These are phyloP conservation scores for Acridotheres tristis DNA, from an alignment of 2,797 vertebrate genomes.

Conservation along the genomic window DNA sequence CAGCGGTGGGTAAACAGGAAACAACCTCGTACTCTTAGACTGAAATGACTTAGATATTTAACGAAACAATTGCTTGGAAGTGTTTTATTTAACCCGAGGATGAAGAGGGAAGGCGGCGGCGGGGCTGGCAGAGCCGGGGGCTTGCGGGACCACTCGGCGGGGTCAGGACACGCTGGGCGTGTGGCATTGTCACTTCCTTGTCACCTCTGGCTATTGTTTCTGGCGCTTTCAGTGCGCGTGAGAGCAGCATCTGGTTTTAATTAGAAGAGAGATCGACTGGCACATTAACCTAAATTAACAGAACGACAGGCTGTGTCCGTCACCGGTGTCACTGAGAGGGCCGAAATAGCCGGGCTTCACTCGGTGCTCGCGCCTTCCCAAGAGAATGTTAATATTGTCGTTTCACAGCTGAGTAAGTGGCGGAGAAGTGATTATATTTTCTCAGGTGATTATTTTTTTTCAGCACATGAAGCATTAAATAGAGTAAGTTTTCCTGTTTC, in stretches of 20 bases:
- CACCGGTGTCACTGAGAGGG: rapidly evolving
- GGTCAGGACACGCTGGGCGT: background rate
- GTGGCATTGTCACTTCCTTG: background rate
- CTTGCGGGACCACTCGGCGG: background rate
- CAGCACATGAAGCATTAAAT: background rate
- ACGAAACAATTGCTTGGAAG: background rate
- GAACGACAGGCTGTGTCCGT: background rate
- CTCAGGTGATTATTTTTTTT: background rate
- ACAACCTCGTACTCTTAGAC: background rate
- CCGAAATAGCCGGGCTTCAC: rapidly evolving
- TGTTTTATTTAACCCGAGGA: background rate
- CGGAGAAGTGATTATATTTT: background rate
- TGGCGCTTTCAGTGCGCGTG: rapidly evolving
- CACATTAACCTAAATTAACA: background rate
- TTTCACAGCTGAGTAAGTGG: background rate
- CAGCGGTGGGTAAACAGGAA: background rate
- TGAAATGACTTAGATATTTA: background rate
- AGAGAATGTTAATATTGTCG: background rate
- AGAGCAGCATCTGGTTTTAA: background rate
- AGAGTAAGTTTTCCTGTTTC: background rate
- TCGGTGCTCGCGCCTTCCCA: rapidly evolving
- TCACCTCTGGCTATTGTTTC: background rate
- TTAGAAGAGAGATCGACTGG: background rate
- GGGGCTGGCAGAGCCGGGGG: background rate
- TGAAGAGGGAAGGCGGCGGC: background rate